Conservation (phyloP, 2,888 invertebrate species). For the Oxystoma pomonae region DNA sequence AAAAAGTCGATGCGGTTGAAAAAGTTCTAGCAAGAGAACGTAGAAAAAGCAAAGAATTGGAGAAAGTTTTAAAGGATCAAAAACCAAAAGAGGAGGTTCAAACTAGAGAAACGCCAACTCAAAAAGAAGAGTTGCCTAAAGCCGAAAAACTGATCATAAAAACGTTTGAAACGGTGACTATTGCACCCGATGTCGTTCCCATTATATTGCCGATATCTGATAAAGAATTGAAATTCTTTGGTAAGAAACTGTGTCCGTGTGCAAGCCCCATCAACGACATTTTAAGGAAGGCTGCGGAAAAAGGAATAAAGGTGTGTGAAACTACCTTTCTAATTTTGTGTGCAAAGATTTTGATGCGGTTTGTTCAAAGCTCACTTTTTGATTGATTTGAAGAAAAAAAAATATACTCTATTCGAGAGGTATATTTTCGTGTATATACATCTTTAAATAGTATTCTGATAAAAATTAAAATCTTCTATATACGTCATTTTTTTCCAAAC, state of each 20-base stretch:
- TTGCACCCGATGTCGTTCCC: slow-evolving; percentile 28
- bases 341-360: too few relatives aligned
- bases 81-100: slow-evolving; percentile 6
- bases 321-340: background rate
- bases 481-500: too few relatives aligned
- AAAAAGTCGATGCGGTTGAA: slow-evolving; percentile 32
- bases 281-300: slow-evolving; percentile 31
- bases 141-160: slow-evolving; percentile 25
- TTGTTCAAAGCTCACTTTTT: too few relatives aligned
- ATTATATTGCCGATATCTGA: slow-evolving; percentile 29
- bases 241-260: slow-evolving; percentile 24
- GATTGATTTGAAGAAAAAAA: too few relatives aligned
- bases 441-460: too few relatives aligned
- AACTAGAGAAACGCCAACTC: background rate
- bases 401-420: too few relatives aligned
- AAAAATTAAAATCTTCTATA: too few relatives aligned
- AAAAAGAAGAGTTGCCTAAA: too few relatives aligned
- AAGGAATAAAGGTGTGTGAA: slow-evolving; percentile 36
- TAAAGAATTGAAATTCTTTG: slow-evolving; percentile 26
- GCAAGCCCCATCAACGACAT: slow-evolving; percentile 25
- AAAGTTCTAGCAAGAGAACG: slow-evolving; percentile 31
- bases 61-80: slow-evolving; percentile 21
- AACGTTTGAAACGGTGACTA: slow-evolving; percentile 27
- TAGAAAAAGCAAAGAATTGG: slow-evolving; percentile 30
- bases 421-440: too few relatives aligned